These are phyloP conservation scores for Geotrypetes seraphini DNA, from an alignment of 2,797 vertebrate genomes.

Conservation along the genomic window DNA sequence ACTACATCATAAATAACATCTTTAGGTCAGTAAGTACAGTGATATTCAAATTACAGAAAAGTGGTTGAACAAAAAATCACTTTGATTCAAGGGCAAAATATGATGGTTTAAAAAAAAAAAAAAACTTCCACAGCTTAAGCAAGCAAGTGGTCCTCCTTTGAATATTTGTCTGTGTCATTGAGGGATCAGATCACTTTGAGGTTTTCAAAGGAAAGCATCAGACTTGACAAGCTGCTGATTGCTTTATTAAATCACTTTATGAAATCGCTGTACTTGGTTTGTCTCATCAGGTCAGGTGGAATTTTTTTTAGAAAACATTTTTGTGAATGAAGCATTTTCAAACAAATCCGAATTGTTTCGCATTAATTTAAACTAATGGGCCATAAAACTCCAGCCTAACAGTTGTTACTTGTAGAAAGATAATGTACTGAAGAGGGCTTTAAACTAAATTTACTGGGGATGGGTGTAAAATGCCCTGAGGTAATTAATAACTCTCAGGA, in stretches of 20 bases:
- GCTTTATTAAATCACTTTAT: constrained; percentile 58
- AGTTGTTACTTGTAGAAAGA: too few relatives aligned
- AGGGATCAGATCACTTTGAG: constrained; percentile 48
- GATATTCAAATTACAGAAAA: constrained; percentile 34
- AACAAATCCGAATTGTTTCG: constrained; percentile 38
- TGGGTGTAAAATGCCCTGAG: too few relatives aligned
- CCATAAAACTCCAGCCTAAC: constrained; percentile 18
- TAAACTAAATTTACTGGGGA: too few relatives aligned
- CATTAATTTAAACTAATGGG: constrained; percentile 30
- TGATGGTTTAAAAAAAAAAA: constrained; percentile 25
- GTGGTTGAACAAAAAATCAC: constrained; percentile 3
- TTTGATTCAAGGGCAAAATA: constrained; percentile 45
- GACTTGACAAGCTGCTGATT: constrained; percentile 52
- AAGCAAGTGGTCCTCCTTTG: constrained; percentile 17
- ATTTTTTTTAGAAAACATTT: constrained; percentile 27
- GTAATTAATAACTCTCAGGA: too few relatives aligned
- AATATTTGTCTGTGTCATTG: constrained; percentile 44
- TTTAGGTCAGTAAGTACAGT: constrained; percentile 23
- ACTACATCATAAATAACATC: constrained; percentile 33
- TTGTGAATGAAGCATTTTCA: constrained; percentile 28
- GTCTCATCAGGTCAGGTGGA: constrained; percentile 41
- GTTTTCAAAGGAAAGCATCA: constrained; percentile 46
- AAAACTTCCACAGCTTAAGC: constrained; percentile 16
- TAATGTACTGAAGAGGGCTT: not conserved
- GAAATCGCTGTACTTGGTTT: constrained; percentile 44